phyloP scores from a whole-genome alignment of 2,888 invertebrate species.

The Erebia ligea region DNA sequence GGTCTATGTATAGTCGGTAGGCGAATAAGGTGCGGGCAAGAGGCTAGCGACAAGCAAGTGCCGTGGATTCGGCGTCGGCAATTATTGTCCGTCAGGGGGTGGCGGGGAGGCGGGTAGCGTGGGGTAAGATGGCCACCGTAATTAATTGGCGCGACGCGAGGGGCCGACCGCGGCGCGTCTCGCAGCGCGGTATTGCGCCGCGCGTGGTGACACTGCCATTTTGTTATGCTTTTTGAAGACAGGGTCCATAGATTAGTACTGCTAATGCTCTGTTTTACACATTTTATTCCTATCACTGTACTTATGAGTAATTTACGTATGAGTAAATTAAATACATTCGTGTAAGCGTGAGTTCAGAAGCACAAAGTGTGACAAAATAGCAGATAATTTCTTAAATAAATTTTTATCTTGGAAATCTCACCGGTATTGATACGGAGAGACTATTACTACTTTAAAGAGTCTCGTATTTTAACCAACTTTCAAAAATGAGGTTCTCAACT shows the following conservation, averaged over 20 bases:
- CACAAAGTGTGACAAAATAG: no score
- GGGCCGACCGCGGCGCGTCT: conserved; percentile 80
- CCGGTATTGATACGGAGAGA: no score
- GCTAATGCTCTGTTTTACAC: no score
- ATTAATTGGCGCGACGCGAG: conserved; percentile 83
- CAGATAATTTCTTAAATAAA: no score
- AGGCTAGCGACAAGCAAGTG: conserved; percentile 53
- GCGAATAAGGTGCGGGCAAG: conserved; percentile 47
- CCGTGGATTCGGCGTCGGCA: conserved; percentile 70
- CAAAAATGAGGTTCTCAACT: no score
- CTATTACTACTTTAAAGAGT: no score
- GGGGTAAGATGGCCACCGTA: conserved; percentile 82
- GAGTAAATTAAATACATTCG: no score
- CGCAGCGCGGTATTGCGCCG: conserved; percentile 78
- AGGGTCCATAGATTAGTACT: not conserved
- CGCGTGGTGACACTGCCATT: conserved; percentile 50
- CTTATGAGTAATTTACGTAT: no score
- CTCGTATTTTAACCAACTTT: no score
- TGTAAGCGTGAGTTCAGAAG: no score
- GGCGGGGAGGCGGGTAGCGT: conserved; percentile 51
- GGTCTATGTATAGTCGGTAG: not conserved
- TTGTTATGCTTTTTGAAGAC: conserved; percentile 22
- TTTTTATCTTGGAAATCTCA: no score
- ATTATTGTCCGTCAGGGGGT: conserved; percentile 78
- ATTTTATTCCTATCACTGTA: no score